A percentile compares a stretch with the other conserved stretches of the same genome.
phyloP scores from a whole-genome alignment of 1,140 invertebrate genomes.

The Bombus breviceps region DNA sequence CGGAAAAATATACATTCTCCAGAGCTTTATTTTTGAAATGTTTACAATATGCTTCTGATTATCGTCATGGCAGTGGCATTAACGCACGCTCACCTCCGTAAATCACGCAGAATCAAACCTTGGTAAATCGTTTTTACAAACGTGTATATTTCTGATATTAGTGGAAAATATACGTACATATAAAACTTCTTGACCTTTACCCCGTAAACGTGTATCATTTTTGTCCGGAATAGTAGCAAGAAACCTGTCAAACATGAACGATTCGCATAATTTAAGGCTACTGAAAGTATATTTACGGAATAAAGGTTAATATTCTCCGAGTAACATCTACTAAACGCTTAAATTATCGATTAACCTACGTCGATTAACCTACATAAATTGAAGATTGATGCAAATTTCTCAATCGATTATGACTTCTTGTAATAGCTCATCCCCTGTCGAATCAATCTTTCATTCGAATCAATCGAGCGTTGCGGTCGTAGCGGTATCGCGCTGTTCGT shows the following conservation, averaged over 20 bases:
- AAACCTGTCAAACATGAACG: neutral
- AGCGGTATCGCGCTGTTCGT: neutral
- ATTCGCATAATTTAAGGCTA: neutral
- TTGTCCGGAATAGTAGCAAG: neutral
- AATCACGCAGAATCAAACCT: neutral
- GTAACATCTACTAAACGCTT: neutral
- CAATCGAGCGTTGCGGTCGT: neutral
- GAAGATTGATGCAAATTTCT: neutral
- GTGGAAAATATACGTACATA: neutral
- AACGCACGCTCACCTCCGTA: neutral
- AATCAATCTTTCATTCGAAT: neutral
- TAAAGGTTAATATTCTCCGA: neutral
- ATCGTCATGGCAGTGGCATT: neutral
- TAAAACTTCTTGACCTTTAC: neutral
- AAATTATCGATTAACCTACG: neutral
- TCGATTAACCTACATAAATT: neutral
- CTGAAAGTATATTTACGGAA: neutral
- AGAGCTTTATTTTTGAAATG: neutral
- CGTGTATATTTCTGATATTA: neutral
- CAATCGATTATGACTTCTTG: neutral
- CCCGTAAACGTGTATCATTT: neutral
- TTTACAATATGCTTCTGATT: neutral
- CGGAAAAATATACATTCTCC: neutral
- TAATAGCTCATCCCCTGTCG: neutral
- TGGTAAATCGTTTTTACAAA: neutral